phyloP scores from a whole-genome alignment of 2,113 vertebrate species.

The Geococcyx californianus region DNA sequence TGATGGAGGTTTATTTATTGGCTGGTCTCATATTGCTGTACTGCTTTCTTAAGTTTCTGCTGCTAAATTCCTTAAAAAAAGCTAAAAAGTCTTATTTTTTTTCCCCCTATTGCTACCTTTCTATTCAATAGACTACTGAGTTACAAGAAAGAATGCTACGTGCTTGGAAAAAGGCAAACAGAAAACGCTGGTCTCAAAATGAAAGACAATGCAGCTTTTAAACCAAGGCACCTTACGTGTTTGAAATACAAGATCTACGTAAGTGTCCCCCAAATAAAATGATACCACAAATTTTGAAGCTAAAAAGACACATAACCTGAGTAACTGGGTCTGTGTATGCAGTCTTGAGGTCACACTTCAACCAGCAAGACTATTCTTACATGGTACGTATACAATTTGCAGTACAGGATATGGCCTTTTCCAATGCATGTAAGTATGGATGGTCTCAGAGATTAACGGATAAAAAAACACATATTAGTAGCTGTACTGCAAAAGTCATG shows the following conservation, averaged over 20 bases:
- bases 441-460: not conserved
- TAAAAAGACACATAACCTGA: not conserved
- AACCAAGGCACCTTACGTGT: too few relatives aligned
- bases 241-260: not conserved
- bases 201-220: not conserved
- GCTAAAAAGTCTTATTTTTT: not conserved
- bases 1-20: not conserved
- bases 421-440: not conserved
- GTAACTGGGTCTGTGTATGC: not conserved
- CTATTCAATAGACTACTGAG: not conserved
- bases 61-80: not conserved
- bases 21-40: not conserved
- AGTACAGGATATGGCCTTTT: not conserved
- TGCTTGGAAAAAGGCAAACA: not conserved
- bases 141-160: not conserved
- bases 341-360: not conserved
- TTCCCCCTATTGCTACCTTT: not conserved
- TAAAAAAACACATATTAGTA: not conserved
- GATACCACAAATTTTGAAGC: not conserved
- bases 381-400: not conserved
- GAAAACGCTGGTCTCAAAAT: not conserved
- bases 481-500: not conserved
- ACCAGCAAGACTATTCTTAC: not conserved
- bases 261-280: not conserved
- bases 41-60: not conserved